Percentiles rank a stretch among this genome's conserved stretches.
phyloP scores from a whole-genome alignment of 1,140 invertebrate species.

The Adelges cooleyi region DNA sequence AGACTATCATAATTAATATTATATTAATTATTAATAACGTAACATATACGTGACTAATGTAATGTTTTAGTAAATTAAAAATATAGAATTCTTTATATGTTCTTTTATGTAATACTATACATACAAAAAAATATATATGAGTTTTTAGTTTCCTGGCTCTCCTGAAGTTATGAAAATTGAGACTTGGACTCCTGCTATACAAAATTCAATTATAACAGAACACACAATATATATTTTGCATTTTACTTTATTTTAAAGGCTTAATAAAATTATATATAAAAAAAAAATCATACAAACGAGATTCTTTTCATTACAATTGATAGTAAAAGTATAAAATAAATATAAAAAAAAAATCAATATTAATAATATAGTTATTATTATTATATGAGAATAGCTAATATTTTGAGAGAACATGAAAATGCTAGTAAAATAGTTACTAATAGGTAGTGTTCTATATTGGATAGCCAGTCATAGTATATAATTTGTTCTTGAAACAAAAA shows the following conservation, averaged over 20 bases:
- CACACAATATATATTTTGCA: slow-evolving; percentile 6
- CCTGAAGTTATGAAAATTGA: too few species aligned
- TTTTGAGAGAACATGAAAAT: slow-evolving; percentile 5
- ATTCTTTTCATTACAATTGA: slow-evolving; percentile 26
- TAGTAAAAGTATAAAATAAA: slow-evolving; percentile 12
- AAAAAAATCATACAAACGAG: slow-evolving; percentile 26
- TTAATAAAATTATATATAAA: slow-evolving; percentile 24
- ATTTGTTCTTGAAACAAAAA: slow-evolving; percentile 2
- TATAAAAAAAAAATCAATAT: slow-evolving; percentile 25
- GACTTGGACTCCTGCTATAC: too few species aligned
- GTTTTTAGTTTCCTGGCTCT: too few species aligned
- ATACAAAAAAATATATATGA: too few species aligned
- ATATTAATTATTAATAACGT: too few species aligned
- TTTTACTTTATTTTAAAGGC: slow-evolving; percentile 26
- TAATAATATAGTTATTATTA: slow-evolving; percentile 24
- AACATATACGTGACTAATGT: too few species aligned
- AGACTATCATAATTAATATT: too few species aligned
- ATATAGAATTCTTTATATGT: too few species aligned
- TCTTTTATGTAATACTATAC: too few species aligned
- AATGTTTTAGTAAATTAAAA: too few species aligned
- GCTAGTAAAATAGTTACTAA: slow-evolving; percentile 1
- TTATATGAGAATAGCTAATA: slow-evolving; percentile 3
- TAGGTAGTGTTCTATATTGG: neutral
- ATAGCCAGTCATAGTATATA: neutral
- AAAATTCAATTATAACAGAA: too few species aligned